These are phyloP conservation scores for Drosophila demipolita DNA, from an alignment of 2,888 invertebrate genomes.

Conservation along the genomic window DNA sequence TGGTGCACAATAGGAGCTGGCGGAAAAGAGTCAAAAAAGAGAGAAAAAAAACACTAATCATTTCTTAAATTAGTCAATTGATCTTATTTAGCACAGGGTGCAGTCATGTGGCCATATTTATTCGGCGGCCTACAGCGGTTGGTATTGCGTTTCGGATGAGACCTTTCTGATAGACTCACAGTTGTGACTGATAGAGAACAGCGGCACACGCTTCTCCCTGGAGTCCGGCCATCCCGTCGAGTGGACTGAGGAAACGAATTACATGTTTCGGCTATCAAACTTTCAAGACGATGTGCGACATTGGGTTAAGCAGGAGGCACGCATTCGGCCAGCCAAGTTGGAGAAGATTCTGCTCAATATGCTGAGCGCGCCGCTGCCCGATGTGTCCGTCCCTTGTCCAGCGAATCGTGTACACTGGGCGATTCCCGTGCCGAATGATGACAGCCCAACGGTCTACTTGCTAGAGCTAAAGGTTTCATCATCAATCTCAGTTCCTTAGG, in stretches of 20 bases:
- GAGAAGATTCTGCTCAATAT: slow-evolving; percentile 89
- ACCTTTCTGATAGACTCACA: slow-evolving; percentile 93
- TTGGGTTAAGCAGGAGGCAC: slow-evolving; percentile 89
- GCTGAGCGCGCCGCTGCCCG: slow-evolving; percentile 89
- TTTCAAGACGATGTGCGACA: slow-evolving; percentile 90
- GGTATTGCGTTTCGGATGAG: slow-evolving; percentile 98
- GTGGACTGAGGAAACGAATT: slow-evolving; percentile 97
- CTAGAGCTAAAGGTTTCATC: slow-evolving; percentile 97
- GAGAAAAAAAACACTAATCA: neutral
- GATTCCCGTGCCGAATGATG: slow-evolving; percentile 93
- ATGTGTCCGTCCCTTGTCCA: slow-evolving; percentile 96
- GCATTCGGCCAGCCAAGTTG: slow-evolving; percentile 90
- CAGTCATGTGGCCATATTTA: slow-evolving; percentile 91
- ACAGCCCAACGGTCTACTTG: slow-evolving; percentile 96
- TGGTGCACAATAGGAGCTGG: slow-evolving; percentile 87
- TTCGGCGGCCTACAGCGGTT: slow-evolving; percentile 94
- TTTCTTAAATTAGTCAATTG: neutral
- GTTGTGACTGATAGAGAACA: slow-evolving; percentile 87
- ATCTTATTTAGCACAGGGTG: slow-evolving; percentile 87
- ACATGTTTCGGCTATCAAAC: slow-evolving; percentile 93
- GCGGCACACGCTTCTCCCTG: slow-evolving; percentile 89
- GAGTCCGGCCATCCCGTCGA: slow-evolving; percentile 95
- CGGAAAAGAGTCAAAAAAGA: slow-evolving; percentile 90
- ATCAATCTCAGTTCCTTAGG: slow-evolving; percentile 96
- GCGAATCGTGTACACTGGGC: slow-evolving; percentile 95